phyloP scores from a whole-genome alignment of 35 echinoderm and acorn worm genomes.

The Lytechinus pictus region DNA sequence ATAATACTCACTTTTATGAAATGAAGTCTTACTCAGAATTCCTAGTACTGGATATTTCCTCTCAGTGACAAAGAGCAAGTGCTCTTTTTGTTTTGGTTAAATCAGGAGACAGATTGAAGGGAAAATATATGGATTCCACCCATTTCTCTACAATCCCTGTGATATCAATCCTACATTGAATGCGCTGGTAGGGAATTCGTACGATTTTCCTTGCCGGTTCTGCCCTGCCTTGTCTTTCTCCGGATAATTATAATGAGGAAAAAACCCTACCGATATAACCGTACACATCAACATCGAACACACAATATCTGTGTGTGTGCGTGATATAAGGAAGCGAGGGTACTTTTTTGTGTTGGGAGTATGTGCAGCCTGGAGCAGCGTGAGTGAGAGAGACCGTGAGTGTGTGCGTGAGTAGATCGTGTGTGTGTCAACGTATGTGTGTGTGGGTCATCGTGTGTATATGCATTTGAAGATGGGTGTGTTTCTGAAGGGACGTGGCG shows the following conservation, averaged over 20 bases:
- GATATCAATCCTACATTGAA: neutral
- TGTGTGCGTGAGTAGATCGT: neutral
- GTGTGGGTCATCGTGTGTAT: neutral
- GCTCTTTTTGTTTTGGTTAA: neutral
- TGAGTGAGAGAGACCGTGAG: neutral
- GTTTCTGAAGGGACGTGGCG: neutral
- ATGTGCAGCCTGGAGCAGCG: neutral
- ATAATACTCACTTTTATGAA: neutral
- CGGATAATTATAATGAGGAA: conserved; percentile 43
- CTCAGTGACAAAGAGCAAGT: neutral
- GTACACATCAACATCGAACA: neutral
- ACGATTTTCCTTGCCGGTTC: neutral
- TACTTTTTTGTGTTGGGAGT: neutral
- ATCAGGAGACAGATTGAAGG: neutral
- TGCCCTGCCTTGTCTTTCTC: conserved; percentile 44
- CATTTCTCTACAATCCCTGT: neutral
- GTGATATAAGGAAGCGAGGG: neutral
- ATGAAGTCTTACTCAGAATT: neutral
- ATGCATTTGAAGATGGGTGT: conserved; percentile 21
- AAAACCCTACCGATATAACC: neutral
- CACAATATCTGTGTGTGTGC: neutral
- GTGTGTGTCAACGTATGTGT: neutral
- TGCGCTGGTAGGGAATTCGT: neutral
- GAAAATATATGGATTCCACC: neutral
- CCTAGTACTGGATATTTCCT: neutral